Evolutionary conservation across 2,888 invertebrate genomes (phyloP).

Genomic region (Corythucha ciliata): DNA sequence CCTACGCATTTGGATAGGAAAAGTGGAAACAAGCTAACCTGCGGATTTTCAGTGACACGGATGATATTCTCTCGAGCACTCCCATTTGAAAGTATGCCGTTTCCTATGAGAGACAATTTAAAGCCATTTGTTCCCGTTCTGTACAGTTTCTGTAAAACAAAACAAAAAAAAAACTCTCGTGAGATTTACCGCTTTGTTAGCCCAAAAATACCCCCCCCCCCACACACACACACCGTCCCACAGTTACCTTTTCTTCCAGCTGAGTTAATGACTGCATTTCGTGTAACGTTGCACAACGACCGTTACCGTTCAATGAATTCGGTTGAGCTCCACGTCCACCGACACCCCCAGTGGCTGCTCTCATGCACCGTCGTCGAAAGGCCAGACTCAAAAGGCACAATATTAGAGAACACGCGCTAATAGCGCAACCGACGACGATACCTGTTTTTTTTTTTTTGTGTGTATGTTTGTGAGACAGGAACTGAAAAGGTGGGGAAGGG

Average conservation of each 20-base stretch:
- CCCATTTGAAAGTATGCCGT: constrained; percentile 43
- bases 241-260: constrained; percentile 50
- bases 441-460: constrained; percentile 40
- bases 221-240: too few relatives aligned
- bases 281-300: constrained; percentile 34
- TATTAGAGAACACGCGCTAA: constrained; percentile 44
- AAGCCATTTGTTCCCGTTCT: constrained; percentile 48
- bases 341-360: too few relatives aligned
- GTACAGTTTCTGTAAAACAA: constrained; percentile 38
- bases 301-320: constrained; percentile 1
- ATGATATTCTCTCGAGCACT: constrained; percentile 30
- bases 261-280: constrained; percentile 44
- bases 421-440: constrained; percentile 45
- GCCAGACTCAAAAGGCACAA: constrained; percentile 44
- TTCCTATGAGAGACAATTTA: constrained; percentile 44
- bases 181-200: background rate
- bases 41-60: constrained; percentile 59
- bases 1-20: too few relatives aligned
- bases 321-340: too few relatives aligned
- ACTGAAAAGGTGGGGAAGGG: background rate
- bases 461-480: constrained; percentile 2
- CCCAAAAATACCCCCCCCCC: background rate
- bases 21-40: too few relatives aligned
- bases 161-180: background rate
- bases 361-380: constrained; percentile 41